phyloP scores from a whole-genome alignment of 2,113 vertebrate species.

The Ictidomys tridecemlineatus region DNA sequence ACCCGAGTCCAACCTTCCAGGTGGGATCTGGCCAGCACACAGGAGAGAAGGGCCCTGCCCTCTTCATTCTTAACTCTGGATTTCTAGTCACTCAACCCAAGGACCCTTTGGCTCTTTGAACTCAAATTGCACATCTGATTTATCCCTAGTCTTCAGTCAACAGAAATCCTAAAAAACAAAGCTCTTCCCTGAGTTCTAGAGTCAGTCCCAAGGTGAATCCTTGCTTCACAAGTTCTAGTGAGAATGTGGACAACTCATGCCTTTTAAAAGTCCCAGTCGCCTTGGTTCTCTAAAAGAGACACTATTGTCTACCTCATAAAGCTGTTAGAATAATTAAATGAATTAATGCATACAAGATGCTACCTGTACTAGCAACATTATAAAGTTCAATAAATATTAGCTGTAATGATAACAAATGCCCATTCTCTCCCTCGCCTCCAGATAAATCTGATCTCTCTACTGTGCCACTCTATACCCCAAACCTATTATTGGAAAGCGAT shows the following conservation, averaged over 20 bases:
- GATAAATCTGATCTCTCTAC: neutral
- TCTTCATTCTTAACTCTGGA: neutral
- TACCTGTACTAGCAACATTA: neutral
- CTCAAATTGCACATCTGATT: conserved; percentile 21
- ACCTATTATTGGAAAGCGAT: neutral
- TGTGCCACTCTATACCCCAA: neutral
- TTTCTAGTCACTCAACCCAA: conserved; percentile 18
- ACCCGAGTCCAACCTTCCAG: neutral
- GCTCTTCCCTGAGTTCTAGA: neutral
- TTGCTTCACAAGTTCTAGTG: conserved; percentile 13
- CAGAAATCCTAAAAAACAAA: conserved; percentile 7
- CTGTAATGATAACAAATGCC: conserved; percentile 5
- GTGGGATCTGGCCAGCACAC: neutral
- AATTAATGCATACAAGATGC: conserved; percentile 25
- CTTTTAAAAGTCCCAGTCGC: neutral
- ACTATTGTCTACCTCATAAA: neutral
- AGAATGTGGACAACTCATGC: conserved; percentile 8
- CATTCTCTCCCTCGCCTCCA: neutral
- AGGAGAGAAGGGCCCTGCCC: neutral
- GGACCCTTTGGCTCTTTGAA: neutral
- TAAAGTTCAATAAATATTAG: conserved; percentile 38
- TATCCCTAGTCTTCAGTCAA: neutral
- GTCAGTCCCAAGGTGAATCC: neutral
- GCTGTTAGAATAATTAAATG: conserved; percentile 43
- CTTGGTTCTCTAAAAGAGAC: neutral